These are phyloP conservation scores for Heterodera schachtii DNA, from an alignment of 1,140 invertebrate species.

Conservation along the genomic window DNA sequence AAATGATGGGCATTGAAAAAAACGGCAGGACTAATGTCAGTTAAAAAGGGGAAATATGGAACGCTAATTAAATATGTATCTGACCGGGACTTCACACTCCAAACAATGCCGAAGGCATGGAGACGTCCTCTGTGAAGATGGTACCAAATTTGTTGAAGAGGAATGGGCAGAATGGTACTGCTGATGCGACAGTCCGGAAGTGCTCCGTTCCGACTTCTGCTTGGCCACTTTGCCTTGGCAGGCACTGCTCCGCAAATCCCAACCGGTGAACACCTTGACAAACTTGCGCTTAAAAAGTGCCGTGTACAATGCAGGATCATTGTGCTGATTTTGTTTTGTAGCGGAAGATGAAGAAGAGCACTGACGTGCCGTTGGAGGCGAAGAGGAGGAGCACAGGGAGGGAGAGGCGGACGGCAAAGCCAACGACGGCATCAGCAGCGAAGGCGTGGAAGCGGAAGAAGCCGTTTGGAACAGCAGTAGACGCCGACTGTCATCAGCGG, in stretches of 20 bases:
- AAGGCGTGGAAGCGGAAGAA: background rate
- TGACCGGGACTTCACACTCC: slow-evolving; percentile 26
- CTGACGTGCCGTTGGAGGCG: background rate
- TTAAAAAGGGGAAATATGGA: background rate
- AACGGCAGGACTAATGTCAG: background rate
- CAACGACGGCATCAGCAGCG: background rate
- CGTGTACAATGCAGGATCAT: slow-evolving; percentile 36
- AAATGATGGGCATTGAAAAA: background rate
- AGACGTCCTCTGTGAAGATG: slow-evolving; percentile 15
- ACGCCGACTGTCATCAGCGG: background rate
- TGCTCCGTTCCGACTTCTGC: background rate
- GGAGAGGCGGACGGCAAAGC: background rate
- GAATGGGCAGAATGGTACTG: background rate
- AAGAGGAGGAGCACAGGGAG: background rate
- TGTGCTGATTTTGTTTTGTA: slow-evolving; percentile 19
- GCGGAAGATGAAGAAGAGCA: background rate
- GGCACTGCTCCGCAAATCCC: slow-evolving; percentile 25
- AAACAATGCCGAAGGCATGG: slow-evolving; percentile 32
- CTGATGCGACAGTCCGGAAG: background rate
- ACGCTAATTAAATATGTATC: background rate
- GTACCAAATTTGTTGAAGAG: background rate
- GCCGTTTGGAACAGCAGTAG: background rate
- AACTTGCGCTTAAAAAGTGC: slow-evolving; percentile 40
- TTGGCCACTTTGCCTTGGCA: slow-evolving; percentile 12
- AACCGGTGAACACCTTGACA: slow-evolving; percentile 36